A percentile compares a stretch with the other conserved stretches of the same genome.
Conservation (phyloP, 2,113 vertebrate species). For the Pantherophis guttatus region DNA sequence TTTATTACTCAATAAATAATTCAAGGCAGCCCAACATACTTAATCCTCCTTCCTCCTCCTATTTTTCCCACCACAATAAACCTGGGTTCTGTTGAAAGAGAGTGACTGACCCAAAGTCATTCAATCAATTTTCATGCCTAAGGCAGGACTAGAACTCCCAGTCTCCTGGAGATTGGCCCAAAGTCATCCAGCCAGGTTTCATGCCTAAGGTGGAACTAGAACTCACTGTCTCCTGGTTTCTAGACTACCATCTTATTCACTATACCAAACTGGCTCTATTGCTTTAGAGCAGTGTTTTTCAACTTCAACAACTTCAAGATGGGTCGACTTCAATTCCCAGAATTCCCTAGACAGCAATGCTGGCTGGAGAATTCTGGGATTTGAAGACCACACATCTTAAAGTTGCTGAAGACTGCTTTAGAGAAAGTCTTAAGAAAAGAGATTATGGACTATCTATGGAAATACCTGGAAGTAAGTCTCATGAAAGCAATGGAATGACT, state of each 20-base stretch:
- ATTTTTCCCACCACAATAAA: background rate
- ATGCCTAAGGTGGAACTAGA: background rate
- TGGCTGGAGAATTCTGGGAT: background rate
- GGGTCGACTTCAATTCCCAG: background rate
- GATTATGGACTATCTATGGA: background rate
- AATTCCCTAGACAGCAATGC: background rate
- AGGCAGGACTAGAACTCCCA: background rate
- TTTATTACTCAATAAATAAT: background rate
- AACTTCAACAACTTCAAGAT: background rate
- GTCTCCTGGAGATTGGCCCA: background rate
- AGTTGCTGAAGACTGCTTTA: background rate
- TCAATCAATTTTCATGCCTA: background rate
- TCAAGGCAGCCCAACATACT: background rate
- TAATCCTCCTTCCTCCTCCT: background rate
- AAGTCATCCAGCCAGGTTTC: background rate
- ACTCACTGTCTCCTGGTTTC: background rate
- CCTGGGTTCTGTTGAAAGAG: background rate
- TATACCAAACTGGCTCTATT: background rate
- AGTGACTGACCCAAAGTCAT: background rate
- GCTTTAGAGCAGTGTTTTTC: background rate
- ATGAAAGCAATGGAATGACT: background rate
- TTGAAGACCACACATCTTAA: background rate
- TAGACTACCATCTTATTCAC: background rate
- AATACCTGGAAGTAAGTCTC: background rate
- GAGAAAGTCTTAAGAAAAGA: background rate